These are phyloP conservation scores for Papilio xuthus DNA, from an alignment of 1,140 invertebrate species.

Conservation along the genomic window DNA sequence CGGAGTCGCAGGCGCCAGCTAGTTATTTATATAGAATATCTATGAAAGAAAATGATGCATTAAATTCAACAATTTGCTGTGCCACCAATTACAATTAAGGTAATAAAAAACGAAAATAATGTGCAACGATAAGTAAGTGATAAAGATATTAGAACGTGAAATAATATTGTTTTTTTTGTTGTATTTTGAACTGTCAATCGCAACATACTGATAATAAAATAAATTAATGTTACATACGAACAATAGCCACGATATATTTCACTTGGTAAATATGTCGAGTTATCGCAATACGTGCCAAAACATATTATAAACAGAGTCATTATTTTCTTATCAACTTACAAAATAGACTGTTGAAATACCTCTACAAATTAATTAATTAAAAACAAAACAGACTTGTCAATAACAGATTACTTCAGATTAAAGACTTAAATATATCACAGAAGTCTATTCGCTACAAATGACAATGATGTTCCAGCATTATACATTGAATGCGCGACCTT, in stretches of 20 bases:
- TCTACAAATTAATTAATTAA: background rate
- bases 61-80: background rate
- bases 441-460: too few relatives aligned
- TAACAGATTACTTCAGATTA: background rate
- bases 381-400: background rate
- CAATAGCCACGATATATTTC: slow-evolving; percentile 16
- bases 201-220: slow-evolving; percentile 9
- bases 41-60: too few relatives aligned
- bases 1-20: too few relatives aligned
- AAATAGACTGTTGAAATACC: background rate
- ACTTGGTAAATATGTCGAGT: slow-evolving; percentile 19
- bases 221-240: slow-evolving; percentile 21
- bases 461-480: background rate
- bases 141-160: slow-evolving; percentile 13
- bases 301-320: slow-evolving; percentile 22
- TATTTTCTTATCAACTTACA: slow-evolving; percentile 21
- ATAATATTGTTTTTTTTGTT: slow-evolving; percentile 16
- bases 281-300: slow-evolving; percentile 21
- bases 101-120: background rate
- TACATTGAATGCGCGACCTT: background rate
- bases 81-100: background rate
- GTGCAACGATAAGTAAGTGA: background rate
- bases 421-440: too few relatives aligned
- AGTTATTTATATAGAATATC: too few relatives aligned
- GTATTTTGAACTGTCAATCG: slow-evolving; percentile 4